A percentile compares a stretch with the other conserved stretches of the same genome.
phyloP scores from a whole-genome alignment of 1,140 invertebrate genomes.

The Semibalanus balanoides region DNA sequence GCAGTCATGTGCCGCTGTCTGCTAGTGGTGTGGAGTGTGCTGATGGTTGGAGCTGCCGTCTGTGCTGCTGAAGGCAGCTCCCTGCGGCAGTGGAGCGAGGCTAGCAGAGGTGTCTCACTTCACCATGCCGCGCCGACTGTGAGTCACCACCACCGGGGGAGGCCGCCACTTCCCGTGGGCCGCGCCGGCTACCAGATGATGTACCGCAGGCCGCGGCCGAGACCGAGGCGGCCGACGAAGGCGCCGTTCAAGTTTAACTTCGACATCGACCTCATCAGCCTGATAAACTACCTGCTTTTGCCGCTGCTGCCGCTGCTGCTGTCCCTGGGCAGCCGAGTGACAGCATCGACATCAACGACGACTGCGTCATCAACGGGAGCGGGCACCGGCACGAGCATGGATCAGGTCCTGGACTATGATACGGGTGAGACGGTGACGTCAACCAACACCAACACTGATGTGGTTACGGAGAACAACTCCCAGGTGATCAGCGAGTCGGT shows the following conservation, averaged over 20 bases:
- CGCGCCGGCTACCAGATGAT: too few species aligned
- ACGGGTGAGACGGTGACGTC: neutral
- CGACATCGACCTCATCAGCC: neutral
- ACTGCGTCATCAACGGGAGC: neutral
- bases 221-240: too few species aligned
- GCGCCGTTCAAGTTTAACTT: neutral
- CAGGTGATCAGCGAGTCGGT: neutral
- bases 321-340: neutral
- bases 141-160: too few species aligned
- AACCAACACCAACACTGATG: neutral
- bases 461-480: neutral
- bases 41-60: too few species aligned
- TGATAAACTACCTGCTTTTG: neutral
- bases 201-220: too few species aligned
- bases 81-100: too few species aligned
- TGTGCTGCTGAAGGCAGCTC: too few species aligned
- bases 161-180: too few species aligned
- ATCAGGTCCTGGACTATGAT: neutral
- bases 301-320: conserved; percentile 3
- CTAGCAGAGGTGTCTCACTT: too few species aligned
- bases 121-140: too few species aligned
- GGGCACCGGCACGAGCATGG: neutral
- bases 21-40: too few species aligned
- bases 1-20: too few species aligned
- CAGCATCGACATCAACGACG: neutral